A percentile compares a stretch with the other conserved stretches of the same genome.
Evolutionary conservation across 2,797 vertebrate species (phyloP).

Genomic region (Pipistrellus pygmaeus): DNA sequence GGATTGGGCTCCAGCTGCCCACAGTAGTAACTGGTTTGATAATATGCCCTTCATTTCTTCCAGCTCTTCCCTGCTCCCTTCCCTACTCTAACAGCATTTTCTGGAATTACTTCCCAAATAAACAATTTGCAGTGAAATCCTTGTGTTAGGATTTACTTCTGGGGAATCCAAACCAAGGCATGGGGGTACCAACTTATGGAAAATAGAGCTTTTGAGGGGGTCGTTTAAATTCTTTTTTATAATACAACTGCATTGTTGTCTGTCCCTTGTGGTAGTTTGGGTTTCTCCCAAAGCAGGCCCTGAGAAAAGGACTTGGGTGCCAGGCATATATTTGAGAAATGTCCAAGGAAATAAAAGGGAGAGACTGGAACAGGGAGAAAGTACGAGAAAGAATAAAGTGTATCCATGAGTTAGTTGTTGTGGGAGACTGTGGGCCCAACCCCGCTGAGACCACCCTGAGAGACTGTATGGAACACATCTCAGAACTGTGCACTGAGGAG

Average conservation of each 20-base stretch:
- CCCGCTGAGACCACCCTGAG: rapidly evolving
- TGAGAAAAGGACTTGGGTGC: not conserved
- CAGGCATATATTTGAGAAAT: not conserved
- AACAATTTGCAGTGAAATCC: not conserved
- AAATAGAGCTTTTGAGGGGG: not conserved
- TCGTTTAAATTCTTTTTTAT: not conserved
- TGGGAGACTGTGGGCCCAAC: not conserved
- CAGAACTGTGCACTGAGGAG: not conserved
- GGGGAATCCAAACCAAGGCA: not conserved
- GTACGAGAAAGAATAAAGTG: not conserved
- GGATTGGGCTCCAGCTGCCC: not conserved
- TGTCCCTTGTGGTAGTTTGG: not conserved
- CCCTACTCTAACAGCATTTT: not conserved
- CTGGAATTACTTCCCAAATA: slow-evolving; percentile 29
- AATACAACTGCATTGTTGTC: slow-evolving; percentile 19
- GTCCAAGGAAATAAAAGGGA: not conserved
- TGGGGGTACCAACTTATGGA: not conserved
- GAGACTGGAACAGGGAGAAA: not conserved
- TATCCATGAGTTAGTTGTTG: not conserved
- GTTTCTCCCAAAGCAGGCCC: not conserved
- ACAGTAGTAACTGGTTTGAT: not conserved
- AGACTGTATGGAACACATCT: not conserved
- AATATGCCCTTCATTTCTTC: not conserved
- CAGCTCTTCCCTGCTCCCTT: not conserved
- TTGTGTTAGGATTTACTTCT: not conserved